Evolutionary conservation across 2,888 invertebrate genomes (phyloP).

Genomic region (Lapara coniferarum): DNA sequence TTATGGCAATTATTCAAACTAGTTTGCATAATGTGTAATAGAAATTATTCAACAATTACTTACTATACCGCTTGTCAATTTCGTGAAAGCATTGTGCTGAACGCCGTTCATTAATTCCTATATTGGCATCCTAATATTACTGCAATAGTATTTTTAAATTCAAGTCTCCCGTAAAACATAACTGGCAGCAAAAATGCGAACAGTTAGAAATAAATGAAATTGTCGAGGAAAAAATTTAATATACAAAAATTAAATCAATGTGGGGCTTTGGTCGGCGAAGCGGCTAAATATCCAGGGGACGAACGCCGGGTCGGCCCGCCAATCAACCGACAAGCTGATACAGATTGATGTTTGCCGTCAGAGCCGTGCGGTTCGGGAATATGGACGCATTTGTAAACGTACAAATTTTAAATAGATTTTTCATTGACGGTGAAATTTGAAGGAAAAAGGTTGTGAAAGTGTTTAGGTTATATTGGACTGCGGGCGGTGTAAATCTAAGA

Average conservation of each 20-base stretch:
- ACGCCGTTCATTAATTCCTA: too few relatives aligned
- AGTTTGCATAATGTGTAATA: not conserved
- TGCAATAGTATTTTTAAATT: too few relatives aligned
- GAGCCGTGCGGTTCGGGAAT: conserved; percentile 26
- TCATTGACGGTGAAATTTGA: not conserved
- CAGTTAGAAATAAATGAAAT: not conserved
- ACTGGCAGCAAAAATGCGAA: too few relatives aligned
- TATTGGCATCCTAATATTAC: too few relatives aligned
- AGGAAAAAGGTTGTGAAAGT: not conserved
- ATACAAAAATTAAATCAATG: conserved; percentile 25
- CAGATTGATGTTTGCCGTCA: conserved; percentile 57
- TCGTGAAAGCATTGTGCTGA: not conserved
- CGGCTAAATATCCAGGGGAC: conserved; percentile 28
- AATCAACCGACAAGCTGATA: conserved; percentile 55
- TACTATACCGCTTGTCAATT: not conserved
- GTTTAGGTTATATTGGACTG: not conserved
- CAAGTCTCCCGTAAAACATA: too few relatives aligned
- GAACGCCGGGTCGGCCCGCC: conserved; percentile 45
- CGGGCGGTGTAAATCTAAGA: not conserved
- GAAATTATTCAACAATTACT: not conserved
- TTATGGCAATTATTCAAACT: conserved; percentile 3
- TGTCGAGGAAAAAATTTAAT: not conserved
- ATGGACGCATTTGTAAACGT: conserved; percentile 15
- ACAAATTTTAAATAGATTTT: conserved; percentile 17
- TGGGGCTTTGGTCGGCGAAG: conserved; percentile 24